A percentile compares a stretch with the other conserved stretches of the same genome.
Conservation (phyloP, 2,888 invertebrate genomes). For the Caenorhabditis afra region DNA sequence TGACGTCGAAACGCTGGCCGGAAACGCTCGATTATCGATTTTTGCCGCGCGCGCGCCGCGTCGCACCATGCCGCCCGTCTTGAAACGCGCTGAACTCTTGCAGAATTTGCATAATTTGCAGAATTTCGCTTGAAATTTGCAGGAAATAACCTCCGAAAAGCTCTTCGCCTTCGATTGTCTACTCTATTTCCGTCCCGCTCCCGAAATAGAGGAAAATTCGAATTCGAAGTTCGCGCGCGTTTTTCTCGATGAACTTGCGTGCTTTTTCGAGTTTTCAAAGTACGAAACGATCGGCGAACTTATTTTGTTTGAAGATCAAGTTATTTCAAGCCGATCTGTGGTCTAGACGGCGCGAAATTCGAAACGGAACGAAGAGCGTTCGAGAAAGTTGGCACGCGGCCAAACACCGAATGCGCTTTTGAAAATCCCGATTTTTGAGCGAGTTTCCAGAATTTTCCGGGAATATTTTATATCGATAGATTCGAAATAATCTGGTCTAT, state of each 20-base stretch:
- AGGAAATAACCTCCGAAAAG: not conserved
- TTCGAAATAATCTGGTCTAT: not conserved
- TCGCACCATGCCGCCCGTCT: too few species aligned
- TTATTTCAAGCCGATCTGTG: not conserved
- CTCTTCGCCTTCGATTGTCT: too few species aligned
- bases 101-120: not conserved
- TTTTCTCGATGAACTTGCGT: not conserved
- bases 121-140: not conserved
- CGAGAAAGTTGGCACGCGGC: conserved; percentile 9
- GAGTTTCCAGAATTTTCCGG: not conserved
- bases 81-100: too few species aligned
- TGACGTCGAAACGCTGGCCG: not conserved
- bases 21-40: conserved; percentile 1
- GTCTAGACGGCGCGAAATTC: not conserved
- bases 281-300: not conserved
- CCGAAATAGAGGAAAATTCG: not conserved
- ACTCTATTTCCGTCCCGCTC: too few species aligned
- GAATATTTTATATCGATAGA: not conserved
- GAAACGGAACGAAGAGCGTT: conserved; percentile 11
- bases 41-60: not conserved
- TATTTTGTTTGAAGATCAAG: conserved; percentile 8
- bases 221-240: not conserved
- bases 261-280: not conserved
- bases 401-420: conserved; percentile 2
- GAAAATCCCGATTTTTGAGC: not conserved